A percentile compares a stretch with the other conserved stretches of the same genome.
Conservation (phyloP, 2,797 vertebrate species). For the Mionectes olivaceus region DNA sequence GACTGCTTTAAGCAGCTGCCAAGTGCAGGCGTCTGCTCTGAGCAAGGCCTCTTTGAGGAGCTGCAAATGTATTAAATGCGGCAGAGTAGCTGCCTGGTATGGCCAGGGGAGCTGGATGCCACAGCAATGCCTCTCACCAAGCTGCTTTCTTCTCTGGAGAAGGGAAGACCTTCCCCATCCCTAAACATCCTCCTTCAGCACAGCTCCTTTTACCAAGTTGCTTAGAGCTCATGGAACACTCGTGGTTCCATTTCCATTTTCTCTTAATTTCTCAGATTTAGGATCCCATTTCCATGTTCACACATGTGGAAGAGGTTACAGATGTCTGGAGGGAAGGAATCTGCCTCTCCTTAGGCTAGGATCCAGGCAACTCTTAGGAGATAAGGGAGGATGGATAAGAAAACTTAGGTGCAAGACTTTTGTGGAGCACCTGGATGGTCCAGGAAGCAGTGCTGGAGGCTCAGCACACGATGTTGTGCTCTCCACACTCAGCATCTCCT, state of each 20-base stretch:
- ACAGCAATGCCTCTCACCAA: neutral
- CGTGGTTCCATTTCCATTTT: neutral
- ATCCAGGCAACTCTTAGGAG: neutral
- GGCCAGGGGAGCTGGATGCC: neutral
- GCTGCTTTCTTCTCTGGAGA: neutral
- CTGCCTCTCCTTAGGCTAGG: neutral
- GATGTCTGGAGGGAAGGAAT: neutral
- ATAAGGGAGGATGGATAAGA: neutral
- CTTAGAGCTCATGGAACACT: neutral
- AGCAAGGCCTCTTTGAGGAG: conserved; percentile 63
- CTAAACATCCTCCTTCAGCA: neutral
- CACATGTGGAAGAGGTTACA: accelerated
- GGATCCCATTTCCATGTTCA: neutral
- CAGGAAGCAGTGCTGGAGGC: neutral
- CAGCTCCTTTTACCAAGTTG: accelerated
- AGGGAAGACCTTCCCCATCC: neutral
- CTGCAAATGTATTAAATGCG: conserved; percentile 21
- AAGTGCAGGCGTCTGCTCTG: conserved; percentile 55
- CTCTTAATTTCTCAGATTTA: neutral
- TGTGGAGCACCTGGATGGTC: neutral
- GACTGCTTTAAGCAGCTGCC: conserved; percentile 65
- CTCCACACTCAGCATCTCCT: neutral
- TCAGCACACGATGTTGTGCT: neutral
- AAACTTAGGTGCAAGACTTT: neutral
- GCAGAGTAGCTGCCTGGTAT: neutral